Conservation (phyloP, 2,113 vertebrate genomes). For the Engystomops pustulosus region DNA sequence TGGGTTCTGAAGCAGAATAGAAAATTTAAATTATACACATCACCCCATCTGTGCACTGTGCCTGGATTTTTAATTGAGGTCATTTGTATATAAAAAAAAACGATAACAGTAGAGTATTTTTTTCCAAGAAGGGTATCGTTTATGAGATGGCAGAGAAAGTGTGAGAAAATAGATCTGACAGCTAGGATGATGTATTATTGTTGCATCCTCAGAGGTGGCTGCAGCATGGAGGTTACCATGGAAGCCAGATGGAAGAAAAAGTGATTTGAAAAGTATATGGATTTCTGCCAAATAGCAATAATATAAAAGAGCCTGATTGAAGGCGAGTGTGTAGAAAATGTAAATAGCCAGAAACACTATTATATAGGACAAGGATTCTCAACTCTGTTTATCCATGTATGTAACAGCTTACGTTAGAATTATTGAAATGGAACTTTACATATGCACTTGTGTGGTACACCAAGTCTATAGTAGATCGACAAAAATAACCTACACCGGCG, state of each 20-base stretch:
- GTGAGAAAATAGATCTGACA: constrained; percentile 28
- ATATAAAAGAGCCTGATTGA: constrained; percentile 24
- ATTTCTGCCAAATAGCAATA: constrained; percentile 37
- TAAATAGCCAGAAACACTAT: background rate
- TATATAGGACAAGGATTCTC: background rate
- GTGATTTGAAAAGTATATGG: constrained; percentile 30
- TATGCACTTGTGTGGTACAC: no score
- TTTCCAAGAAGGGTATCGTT: background rate
- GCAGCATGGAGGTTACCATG: constrained; percentile 40
- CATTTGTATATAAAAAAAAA: background rate
- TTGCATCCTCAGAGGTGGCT: constrained; percentile 30
- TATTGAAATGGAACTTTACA: background rate
- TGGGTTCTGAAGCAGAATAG: background rate
- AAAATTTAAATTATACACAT: background rate
- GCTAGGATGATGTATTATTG: constrained; percentile 39
- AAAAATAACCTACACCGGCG: no score
- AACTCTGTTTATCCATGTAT: background rate
- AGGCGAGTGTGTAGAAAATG: constrained; percentile 11
- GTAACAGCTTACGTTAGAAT: background rate
- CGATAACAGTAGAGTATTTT: background rate
- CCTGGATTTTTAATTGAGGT: constrained; percentile 3
- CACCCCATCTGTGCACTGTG: background rate
- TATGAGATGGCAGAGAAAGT: constrained; percentile 7
- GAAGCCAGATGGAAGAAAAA: constrained; percentile 35
- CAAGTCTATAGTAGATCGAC: no score